Base-by-base conservation (phyloP, 2,888 invertebrate genomes). In the Mythimna albipuncta region DNA sequence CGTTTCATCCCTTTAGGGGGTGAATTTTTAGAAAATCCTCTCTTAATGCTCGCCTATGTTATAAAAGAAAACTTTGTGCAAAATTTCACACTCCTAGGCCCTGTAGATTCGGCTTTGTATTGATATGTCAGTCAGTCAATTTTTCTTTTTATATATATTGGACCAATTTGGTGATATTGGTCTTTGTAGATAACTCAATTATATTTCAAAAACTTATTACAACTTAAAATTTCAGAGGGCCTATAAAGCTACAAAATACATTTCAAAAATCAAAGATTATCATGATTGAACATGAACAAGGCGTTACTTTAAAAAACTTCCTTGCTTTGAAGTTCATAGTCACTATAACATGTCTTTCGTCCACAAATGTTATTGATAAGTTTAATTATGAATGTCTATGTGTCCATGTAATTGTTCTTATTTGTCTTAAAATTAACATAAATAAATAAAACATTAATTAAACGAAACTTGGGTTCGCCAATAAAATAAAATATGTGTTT, bases 291-390 rank as follows among this genome's bases (percentile, higher is more conserved):
- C 19, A 6, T 19, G 6, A 47, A 47, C 2, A 47, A 47, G 6
- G n/a, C n/a, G n/a, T 2, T 19, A 50, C 2, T 19, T 50, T 21
- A 10, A 54, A 54, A n/a, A 11, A 38, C 9, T 6, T 6, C 6
- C 1, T 32, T 1, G 32, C 26, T 13, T 16, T 32, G n/a, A 38
- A 38, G 6, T 32, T n/a, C 50, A 19, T 2, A 2, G 35, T 57
- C 54, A 84, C 69, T 84, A 47, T 69, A 80, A 59, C 62, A 64
- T 69, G 54, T 64, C 6, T n/a, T 6, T 47, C 5, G 7, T 64
- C 52, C 38, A 64, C 16, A 50, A 54, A 59, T 35, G 16, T 19
- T 73, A 73, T 54, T 59, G 10, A 57, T 81, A 81, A 84, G 80
- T 59, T 62, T 75, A 80, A 83, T 38, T 55, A 19, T 55, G 58